Conservation (phyloP, 23 tunicate species). For the Clavelina lepadiformis region DNA sequence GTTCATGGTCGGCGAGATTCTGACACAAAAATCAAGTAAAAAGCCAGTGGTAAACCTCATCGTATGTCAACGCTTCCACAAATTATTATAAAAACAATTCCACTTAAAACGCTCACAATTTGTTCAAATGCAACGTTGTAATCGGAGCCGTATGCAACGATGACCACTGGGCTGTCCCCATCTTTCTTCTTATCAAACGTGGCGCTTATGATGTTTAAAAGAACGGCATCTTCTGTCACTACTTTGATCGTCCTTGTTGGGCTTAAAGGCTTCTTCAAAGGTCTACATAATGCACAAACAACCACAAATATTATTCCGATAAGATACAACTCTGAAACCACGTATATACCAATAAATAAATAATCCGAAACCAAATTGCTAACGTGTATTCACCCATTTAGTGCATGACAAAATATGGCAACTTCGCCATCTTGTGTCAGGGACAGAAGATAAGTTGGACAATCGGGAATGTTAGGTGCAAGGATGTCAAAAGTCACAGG, state of each 20-base stretch:
- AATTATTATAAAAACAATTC: background rate
- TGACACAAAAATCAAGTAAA: constrained; percentile 13
- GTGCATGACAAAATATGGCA: constrained; percentile 42
- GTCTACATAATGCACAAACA: constrained; percentile 8
- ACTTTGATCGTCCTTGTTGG: constrained; percentile 39
- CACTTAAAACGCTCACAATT: constrained; percentile 35
- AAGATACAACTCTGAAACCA: too few species aligned
- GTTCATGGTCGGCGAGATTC: constrained; percentile 43
- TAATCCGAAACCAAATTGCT: too few species aligned
- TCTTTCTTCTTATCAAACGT: constrained; percentile 13
- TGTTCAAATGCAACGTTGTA: constrained; percentile 36
- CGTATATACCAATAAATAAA: too few species aligned
- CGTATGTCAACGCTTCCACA: too few species aligned
- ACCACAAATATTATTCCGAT: too few species aligned
- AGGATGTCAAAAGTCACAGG: constrained; percentile 27
- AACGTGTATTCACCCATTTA: constrained; percentile 57
- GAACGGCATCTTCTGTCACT: constrained; percentile 19
- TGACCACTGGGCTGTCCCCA: constrained; percentile 10
- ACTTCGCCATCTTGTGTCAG: constrained; percentile 45
- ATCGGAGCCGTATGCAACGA: constrained; percentile 56
- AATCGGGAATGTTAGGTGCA: constrained; percentile 13
- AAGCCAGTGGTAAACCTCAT: too few species aligned
- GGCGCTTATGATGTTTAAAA: constrained; percentile 36
- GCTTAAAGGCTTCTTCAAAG: constrained; percentile 45
- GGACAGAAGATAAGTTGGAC: constrained; percentile 33